Conservation (phyloP, 2,888 invertebrate genomes). For the Ornithoptera priamus region DNA sequence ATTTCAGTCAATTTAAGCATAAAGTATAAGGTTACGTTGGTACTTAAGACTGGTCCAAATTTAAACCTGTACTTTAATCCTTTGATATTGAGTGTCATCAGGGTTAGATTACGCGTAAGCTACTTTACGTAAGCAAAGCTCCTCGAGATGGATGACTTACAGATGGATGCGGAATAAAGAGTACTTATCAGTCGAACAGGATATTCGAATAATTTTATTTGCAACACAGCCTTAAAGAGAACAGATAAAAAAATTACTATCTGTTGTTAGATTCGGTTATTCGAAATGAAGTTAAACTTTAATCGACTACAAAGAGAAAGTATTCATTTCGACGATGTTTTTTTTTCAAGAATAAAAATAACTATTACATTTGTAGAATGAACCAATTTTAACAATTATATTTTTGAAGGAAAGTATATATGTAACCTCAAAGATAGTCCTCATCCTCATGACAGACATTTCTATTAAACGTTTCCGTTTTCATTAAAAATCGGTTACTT, state of each 20-base stretch:
- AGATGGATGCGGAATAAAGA: not conserved
- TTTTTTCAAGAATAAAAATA: too few relatives aligned
- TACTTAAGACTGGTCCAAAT: constrained; percentile 2
- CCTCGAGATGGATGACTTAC: constrained; percentile 7
- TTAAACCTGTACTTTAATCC: constrained; percentile 1
- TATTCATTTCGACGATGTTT: too few relatives aligned
- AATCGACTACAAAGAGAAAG: too few relatives aligned
- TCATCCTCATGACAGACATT: too few relatives aligned
- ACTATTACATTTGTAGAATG: too few relatives aligned
- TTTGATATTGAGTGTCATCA: constrained; percentile 10
- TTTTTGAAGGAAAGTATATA: too few relatives aligned
- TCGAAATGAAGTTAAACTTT: too few relatives aligned
- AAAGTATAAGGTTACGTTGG: not conserved
- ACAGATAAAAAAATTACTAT: not conserved
- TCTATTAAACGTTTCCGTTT: too few relatives aligned
- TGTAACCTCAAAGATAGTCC: too few relatives aligned
- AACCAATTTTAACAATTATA: too few relatives aligned
- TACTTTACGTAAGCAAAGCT: constrained; percentile 8
- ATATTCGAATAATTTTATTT: not conserved
- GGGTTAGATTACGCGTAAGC: constrained; percentile 7
- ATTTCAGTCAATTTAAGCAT: constrained; percentile 3
- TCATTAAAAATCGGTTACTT: too few relatives aligned
- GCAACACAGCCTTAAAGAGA: not conserved
- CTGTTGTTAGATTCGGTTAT: too few relatives aligned
- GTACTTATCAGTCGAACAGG: not conserved